Percentiles rank a stretch among this genome's conserved stretches.
Evolutionary conservation across 2,888 invertebrate genomes (phyloP).

Genomic region (Parnassius glacialis): DNA sequence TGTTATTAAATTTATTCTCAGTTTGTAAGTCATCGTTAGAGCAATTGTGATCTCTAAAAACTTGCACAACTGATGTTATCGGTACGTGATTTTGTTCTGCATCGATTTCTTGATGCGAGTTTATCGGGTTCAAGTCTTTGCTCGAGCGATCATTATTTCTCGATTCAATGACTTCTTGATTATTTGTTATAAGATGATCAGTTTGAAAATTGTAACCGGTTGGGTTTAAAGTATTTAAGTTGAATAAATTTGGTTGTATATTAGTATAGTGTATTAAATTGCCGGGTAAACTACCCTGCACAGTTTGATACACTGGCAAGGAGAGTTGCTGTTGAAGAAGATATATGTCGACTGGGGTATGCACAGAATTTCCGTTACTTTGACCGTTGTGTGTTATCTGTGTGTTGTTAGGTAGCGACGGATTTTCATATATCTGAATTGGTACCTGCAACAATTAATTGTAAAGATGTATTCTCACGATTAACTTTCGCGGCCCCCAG

Average conservation of each 20-base stretch:
- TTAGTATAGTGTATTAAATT: constrained; percentile 34
- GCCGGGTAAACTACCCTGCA: constrained; percentile 31
- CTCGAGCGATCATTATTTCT: background rate
- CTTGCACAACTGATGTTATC: constrained; percentile 52
- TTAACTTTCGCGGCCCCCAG: no score
- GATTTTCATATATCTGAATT: constrained; percentile 17
- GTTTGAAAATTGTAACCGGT: constrained; percentile 8
- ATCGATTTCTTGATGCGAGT: constrained; percentile 48
- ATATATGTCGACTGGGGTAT: constrained; percentile 51
- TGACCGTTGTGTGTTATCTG: constrained; percentile 11
- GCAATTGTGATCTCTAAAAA: constrained; percentile 69
- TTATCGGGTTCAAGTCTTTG: constrained; percentile 36
- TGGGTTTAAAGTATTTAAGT: background rate
- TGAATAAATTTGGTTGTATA: background rate
- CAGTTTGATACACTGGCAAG: constrained; percentile 35
- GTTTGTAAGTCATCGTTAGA: constrained; percentile 43
- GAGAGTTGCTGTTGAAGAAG: constrained; percentile 57
- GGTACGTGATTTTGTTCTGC: constrained; percentile 42
- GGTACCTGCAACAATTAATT: constrained; percentile 13
- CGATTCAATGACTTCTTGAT: background rate
- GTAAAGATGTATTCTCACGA: no score
- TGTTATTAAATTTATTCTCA: constrained; percentile 40
- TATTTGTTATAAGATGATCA: background rate
- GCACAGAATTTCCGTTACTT: constrained; percentile 11
- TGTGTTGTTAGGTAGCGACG: constrained; percentile 25